Base-by-base conservation (phyloP, 2,888 invertebrate species). In the Drosophila melanosoma region DNA sequence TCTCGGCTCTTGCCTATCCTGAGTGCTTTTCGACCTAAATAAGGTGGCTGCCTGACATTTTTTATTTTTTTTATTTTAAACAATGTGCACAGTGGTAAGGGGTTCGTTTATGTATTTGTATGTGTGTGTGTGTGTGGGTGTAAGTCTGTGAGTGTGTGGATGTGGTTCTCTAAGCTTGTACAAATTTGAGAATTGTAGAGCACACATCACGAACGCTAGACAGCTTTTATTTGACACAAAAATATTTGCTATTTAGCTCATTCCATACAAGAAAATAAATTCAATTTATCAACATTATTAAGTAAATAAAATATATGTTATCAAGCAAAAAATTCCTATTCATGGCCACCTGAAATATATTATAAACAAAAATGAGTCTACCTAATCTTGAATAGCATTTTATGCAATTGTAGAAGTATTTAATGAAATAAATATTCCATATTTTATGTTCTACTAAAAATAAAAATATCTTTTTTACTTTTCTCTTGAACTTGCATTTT, bases 21-120 rank as follows among this genome's bases (percentile, higher is more conserved):
- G 84, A 85, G 85, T 89, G 84, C 87, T 87, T 79, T 79, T 84
- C 77, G 89, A 86, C 89, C 85, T 72, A 83, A 83, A 85, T 85
- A 75, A 60, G 71, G 63, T 74, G 66, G 57, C 69, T 67, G 62
- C 54, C 65, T 78, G 63, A 67, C 62, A 60, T 52, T 67, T 74
- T 49, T 54, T 40, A n/a, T 32, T 32, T 2, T 11, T 52, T 70
- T 67, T 71, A 64, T 72, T 69, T 76, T 70, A 81, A 88, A 83
- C 83, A 83, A 76, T 82, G 69, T 77, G 67, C 60, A 51, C 33
- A 40, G 61, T n/a, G 53, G 26, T 35, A 23, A 36, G 40, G 69
- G 49, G 59, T 60, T n/a, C 23, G 26, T 20, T 20, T 26, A 12
- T 60, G 6, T 53, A 12, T 32, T 32, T 49, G 51, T 17, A 32